Evolutionary conservation across 35 echinoderm and acorn worm genomes (phyloP).

Genomic region (Heliocidaris erythrogramma): DNA sequence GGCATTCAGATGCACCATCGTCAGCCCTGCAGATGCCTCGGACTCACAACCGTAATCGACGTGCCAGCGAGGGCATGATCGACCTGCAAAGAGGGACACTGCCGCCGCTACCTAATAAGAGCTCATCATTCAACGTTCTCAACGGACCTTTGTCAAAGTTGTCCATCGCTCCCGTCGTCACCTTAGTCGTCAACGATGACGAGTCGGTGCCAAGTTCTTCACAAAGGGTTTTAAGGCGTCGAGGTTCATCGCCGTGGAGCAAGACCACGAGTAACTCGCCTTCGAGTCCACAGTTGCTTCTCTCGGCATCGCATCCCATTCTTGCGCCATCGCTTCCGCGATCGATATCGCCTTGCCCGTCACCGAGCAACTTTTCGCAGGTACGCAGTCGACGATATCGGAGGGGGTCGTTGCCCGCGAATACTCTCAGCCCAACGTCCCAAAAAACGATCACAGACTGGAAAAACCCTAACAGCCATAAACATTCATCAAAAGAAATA

Average conservation of each 20-base stretch:
- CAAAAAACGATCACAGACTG: not conserved
- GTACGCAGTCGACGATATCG: not conserved
- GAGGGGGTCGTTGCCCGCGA: slow-evolving; percentile 29
- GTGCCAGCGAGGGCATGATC: not conserved
- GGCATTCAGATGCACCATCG: not conserved
- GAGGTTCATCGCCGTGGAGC: not conserved
- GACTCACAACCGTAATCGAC: not conserved
- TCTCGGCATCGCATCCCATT: not conserved
- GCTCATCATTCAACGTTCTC: not conserved
- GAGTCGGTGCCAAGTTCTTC: not conserved
- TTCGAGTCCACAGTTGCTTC: not conserved
- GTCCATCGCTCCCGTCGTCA: not conserved
- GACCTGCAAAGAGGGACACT: not conserved
- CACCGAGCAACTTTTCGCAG: not conserved
- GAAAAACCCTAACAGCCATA: not conserved
- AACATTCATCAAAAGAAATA: not conserved
- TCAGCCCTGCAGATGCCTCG: not conserved
- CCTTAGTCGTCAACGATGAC: not conserved
- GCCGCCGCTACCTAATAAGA: not conserved
- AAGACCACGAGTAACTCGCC: not conserved
- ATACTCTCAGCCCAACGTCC: not conserved
- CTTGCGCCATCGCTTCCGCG: not conserved
- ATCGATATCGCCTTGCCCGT: not conserved
- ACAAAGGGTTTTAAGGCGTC: not conserved
- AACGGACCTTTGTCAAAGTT: not conserved